Base-by-base conservation (phyloP, 2,888 invertebrate species). In the Apamea sordens region DNA sequence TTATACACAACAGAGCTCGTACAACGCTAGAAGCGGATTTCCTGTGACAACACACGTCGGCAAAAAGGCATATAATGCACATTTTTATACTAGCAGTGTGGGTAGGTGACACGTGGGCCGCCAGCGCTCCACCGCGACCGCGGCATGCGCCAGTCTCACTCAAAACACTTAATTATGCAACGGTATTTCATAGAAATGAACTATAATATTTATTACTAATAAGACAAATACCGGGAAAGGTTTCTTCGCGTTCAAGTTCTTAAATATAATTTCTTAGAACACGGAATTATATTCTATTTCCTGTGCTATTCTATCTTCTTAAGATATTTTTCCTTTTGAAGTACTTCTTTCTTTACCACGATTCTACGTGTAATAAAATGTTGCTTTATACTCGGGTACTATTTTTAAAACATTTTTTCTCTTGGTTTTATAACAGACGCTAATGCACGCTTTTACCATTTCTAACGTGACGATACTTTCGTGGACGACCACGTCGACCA, bases 31-130 rank as follows among this genome's bases (percentile, higher is more conserved):
- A 64, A 59, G 72, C 63, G 56, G 74, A 68, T 69, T 82, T 86
- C 73, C 77, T 73, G 68, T 67, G 68, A 79, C 61, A 64, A 76
- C 64, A 59, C 63, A 74, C 68, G 84, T 77, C 56, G 28, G 32
- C 53, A 76, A 79, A 78, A 82, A 82, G 75, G 65, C 47, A 64
- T 47, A 73, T 78, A 72, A 67, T 76, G 77, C 72, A 79, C 68
- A 28, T 68, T 77, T 79, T 76, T 72, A 73, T 70, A 72, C 13
- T 21, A 56, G 2, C 10, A 0, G 10, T n/a, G 64, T 72, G 32
- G 36, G 44, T 63, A 47, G 15, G 18, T n/a, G 13, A 32, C 36
- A 32, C 41, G 61, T 50, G 56, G 1, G 36, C 44, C 61, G 18
- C 53, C 56, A 15, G 15, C 24, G 44, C 21, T 18, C 53, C 18